These are phyloP conservation scores for Theocolax elegans DNA, from an alignment of 1,140 invertebrate genomes.

Conservation along the genomic window DNA sequence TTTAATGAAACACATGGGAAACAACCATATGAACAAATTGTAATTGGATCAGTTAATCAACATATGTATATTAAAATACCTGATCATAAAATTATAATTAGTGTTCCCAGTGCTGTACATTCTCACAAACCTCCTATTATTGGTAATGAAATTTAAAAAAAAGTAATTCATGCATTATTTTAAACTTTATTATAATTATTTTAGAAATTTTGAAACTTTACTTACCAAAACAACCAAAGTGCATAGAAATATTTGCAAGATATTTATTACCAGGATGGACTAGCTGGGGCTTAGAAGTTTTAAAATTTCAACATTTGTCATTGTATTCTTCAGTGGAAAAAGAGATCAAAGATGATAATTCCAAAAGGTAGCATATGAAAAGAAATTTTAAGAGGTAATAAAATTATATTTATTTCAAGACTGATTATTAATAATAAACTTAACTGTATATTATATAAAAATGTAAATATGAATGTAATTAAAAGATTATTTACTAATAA, in stretches of 20 bases:
- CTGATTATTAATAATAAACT: not conserved
- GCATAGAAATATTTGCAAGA: slow-evolving; percentile 90
- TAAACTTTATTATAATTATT: slow-evolving; percentile 5
- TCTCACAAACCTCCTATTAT: slow-evolving; percentile 89
- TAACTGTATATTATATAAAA: not conserved
- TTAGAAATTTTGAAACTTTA: slow-evolving; percentile 75
- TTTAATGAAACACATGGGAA: slow-evolving; percentile 78
- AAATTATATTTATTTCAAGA: not conserved
- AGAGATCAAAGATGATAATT: not conserved
- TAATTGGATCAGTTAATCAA: slow-evolving; percentile 65
- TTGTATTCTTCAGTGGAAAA: slow-evolving; percentile 1
- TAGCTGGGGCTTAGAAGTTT: slow-evolving; percentile 85
- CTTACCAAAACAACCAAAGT: slow-evolving; percentile 71
- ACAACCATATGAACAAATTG: slow-evolving; percentile 89
- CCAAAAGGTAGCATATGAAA: not conserved
- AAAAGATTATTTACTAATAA: not conserved
- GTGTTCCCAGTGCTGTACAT: slow-evolving; percentile 90
- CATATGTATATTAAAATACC: slow-evolving; percentile 59
- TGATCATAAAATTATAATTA: slow-evolving; percentile 76
- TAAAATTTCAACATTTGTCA: slow-evolving; percentile 79
- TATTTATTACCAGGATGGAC: slow-evolving; percentile 87
- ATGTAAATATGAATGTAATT: too few relatives aligned
- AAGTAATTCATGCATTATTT: not conserved
- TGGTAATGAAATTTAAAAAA: slow-evolving; percentile 55
- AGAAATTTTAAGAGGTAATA: not conserved